Percentiles rank a stretch among this genome's conserved stretches.
These are phyloP conservation scores for Scaptomyza tumidula DNA, from an alignment of 2,888 invertebrate species.

Conservation along the genomic window DNA sequence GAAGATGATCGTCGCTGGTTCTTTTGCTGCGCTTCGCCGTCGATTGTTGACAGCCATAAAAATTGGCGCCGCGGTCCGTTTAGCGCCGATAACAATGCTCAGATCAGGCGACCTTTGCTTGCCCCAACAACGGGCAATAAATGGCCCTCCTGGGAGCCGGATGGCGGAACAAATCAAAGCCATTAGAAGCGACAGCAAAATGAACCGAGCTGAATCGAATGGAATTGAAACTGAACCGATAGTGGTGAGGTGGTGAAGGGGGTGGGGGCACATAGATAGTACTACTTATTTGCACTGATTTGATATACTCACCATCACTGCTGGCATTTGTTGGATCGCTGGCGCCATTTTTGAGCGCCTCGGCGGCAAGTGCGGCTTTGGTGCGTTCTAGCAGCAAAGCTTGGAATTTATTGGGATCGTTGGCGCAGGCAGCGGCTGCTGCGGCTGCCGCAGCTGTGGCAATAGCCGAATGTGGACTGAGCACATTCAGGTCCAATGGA, in stretches of 20 bases:
- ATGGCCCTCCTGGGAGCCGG: slow-evolving; percentile 31
- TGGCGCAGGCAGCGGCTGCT: slow-evolving; percentile 87
- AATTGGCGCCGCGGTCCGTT: slow-evolving; percentile 62
- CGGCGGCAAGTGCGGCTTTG: slow-evolving; percentile 87
- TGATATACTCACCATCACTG: slow-evolving; percentile 66
- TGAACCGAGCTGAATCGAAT: slow-evolving; percentile 12
- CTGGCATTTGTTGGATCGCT: slow-evolving; percentile 63
- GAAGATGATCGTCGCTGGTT: slow-evolving; percentile 29
- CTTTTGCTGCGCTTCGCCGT: slow-evolving; percentile 17
- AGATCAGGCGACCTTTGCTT: slow-evolving; percentile 2
- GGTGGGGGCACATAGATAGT: background rate
- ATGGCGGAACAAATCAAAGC: slow-evolving; percentile 44
- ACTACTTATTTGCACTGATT: no score
- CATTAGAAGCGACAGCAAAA: slow-evolving; percentile 13
- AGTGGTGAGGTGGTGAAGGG: no score
- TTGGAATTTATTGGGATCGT: slow-evolving; percentile 88
- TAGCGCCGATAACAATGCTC: slow-evolving; percentile 32
- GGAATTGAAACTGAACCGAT: slow-evolving; percentile 17
- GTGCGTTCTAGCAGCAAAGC: slow-evolving; percentile 91
- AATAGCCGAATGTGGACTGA: slow-evolving; percentile 86
- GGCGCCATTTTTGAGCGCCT: slow-evolving; percentile 85
- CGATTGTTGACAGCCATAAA: slow-evolving; percentile 65
- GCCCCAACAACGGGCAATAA: slow-evolving; percentile 15
- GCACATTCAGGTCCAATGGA: slow-evolving; percentile 87
- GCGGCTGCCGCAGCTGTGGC: slow-evolving; percentile 87